A percentile compares a stretch with the other conserved stretches of the same genome.
phyloP scores from a whole-genome alignment of 2,888 invertebrate genomes.

The Hemicrepidius hirtus region DNA sequence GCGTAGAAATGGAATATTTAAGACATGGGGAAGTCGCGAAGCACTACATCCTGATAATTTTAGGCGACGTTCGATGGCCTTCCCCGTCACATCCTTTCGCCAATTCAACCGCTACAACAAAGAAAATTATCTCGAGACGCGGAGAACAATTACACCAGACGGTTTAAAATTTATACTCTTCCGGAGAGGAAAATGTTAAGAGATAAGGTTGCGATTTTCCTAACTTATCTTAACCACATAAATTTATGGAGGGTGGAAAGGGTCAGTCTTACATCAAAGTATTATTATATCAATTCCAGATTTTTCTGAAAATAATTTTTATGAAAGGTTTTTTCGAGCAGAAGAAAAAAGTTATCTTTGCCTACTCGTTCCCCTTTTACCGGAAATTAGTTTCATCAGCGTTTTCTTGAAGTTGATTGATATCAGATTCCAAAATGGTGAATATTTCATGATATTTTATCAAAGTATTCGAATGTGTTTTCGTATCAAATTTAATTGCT shows the following conservation, averaged over 20 bases:
- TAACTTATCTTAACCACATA: neutral
- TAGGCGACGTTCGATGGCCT: conserved; percentile 17
- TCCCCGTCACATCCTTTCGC: conserved; percentile 21
- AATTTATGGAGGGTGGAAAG: neutral
- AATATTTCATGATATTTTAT: no score
- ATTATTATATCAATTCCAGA: neutral
- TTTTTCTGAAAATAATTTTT: neutral
- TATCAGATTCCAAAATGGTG: neutral
- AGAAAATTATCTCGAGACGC: conserved; percentile 19
- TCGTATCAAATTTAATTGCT: neutral
- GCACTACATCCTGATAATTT: conserved; percentile 36
- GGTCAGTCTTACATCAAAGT: neutral
- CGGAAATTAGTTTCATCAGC: conserved; percentile 14
- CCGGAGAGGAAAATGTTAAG: neutral
- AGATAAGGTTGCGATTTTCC: conserved; percentile 6
- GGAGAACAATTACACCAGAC: conserved; percentile 12
- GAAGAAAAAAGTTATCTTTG: neutral
- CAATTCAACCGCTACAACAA: conserved; percentile 19
- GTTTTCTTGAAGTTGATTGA: neutral
- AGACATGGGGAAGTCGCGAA: conserved; percentile 27
- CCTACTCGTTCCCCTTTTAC: neutral
- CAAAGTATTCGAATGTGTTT: neutral
- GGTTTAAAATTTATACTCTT: conserved; percentile 14
- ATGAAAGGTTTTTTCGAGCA: neutral
- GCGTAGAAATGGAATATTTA: conserved; percentile 58